These are phyloP conservation scores for Scarus forsteni DNA, from an alignment of 2,797 vertebrate genomes.

Conservation along the genomic window DNA sequence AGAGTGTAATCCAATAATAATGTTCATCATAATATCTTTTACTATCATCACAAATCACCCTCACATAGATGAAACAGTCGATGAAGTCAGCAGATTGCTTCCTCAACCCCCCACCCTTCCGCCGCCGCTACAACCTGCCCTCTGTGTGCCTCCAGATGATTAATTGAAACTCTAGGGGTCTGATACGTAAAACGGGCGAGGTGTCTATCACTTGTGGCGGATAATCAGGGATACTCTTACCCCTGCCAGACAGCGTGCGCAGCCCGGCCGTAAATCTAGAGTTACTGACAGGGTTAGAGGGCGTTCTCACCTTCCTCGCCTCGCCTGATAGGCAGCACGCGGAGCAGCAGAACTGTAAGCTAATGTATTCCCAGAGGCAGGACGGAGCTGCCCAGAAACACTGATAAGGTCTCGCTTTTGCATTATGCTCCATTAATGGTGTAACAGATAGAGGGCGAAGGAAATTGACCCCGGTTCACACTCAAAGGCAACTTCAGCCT, in stretches of 20 bases:
- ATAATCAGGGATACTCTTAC: conserved; percentile 66
- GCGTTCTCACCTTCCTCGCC: conserved; percentile 53
- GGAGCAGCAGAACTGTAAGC: conserved; percentile 12
- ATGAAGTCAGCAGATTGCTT: conserved; percentile 38
- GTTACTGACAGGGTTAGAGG: conserved; percentile 64
- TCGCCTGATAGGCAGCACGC: conserved; percentile 7
- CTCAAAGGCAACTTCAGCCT: conserved; percentile 31
- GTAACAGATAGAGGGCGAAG: conserved; percentile 35
- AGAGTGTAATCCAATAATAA: conserved; percentile 3
- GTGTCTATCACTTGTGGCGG: conserved; percentile 41
- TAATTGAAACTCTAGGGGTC: conserved; percentile 51
- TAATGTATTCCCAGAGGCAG: conserved; percentile 27
- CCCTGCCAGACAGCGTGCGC: conserved; percentile 48
- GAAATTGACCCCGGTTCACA: conserved; percentile 42
- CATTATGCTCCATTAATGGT: conserved; percentile 51
- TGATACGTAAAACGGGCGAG: conserved; percentile 50
- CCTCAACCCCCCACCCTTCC: neutral
- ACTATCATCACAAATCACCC: conserved; percentile 28
- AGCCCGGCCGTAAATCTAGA: conserved; percentile 49
- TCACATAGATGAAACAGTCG: conserved; percentile 25
- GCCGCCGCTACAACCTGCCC: neutral
- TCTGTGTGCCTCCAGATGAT: conserved; percentile 35
- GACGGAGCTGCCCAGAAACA: conserved; percentile 20
- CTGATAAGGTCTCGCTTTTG: conserved; percentile 56
- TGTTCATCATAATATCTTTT: conserved; percentile 16